Percentiles rank a stretch among this genome's conserved stretches.
phyloP scores from a whole-genome alignment of 23 tunicate genomes.

The Oikopleura dioica region DNA sequence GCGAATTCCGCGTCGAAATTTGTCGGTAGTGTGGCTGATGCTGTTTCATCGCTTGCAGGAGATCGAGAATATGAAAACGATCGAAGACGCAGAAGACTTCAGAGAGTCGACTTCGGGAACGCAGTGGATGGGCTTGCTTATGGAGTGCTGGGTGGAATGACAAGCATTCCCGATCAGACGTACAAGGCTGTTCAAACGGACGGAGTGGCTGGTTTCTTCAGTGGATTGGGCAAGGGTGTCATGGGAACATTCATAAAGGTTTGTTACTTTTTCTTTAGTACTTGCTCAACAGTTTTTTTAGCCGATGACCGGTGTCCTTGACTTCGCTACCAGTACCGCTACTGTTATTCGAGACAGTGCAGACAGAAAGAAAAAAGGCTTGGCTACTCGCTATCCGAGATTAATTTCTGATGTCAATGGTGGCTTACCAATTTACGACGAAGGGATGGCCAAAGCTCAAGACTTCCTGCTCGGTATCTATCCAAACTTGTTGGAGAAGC shows the following conservation, averaged over 20 bases:
- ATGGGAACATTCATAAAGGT: background rate
- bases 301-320: conserved; percentile 6
- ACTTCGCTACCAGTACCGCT: conserved; percentile 2
- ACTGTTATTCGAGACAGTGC: background rate
- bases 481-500: background rate
- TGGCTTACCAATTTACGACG: conserved; percentile 6
- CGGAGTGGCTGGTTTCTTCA: background rate
- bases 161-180: background rate
- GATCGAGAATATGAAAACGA: background rate
- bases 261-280: no score
- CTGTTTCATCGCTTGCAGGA: background rate
- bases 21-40: conserved; percentile 6
- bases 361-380: background rate
- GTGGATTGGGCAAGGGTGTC: background rate
- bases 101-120: background rate
- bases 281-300: no score
- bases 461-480: background rate
- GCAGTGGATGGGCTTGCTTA: background rate
- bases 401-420: background rate
- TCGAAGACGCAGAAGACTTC: background rate
- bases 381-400: background rate
- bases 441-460: background rate
- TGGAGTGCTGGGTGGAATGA: background rate
- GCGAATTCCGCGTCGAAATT: conserved; percentile 1
- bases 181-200: background rate